These are phyloP conservation scores for Ladona fulva DNA, from an alignment of 1,140 invertebrate species.

Conservation along the genomic window DNA sequence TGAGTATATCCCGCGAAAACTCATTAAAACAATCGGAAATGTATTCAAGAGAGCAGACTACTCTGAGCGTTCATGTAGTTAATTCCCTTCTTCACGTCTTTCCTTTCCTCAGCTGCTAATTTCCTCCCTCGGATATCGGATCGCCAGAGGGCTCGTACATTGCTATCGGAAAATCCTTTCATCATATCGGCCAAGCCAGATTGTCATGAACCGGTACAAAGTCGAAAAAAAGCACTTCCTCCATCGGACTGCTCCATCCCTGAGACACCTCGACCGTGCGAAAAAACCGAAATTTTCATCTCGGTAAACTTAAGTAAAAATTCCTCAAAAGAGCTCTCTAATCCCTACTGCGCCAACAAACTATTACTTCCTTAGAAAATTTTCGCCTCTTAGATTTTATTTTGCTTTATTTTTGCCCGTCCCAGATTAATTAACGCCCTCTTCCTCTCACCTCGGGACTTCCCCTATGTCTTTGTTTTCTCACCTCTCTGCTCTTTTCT, in stretches of 20 bases:
- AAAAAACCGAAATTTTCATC: not conserved
- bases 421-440: not conserved
- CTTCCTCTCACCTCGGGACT: not conserved
- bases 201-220: not conserved
- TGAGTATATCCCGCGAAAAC: too few relatives aligned
- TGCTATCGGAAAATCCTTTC: not conserved
- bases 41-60: too few relatives aligned
- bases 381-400: not conserved
- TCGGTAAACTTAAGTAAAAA: not conserved
- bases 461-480: not conserved
- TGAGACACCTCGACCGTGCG: not conserved
- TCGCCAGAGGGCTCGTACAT: too few relatives aligned
- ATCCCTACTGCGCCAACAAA: not conserved
- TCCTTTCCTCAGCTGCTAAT: too few relatives aligned
- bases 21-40: too few relatives aligned
- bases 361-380: not conserved
- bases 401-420: not conserved
- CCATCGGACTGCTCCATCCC: not conserved
- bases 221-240: not conserved
- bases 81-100: too few relatives aligned
- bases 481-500: not conserved
- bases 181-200: not conserved
- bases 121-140: too few relatives aligned
- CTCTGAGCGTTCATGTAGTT: too few relatives aligned
- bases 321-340: not conserved